Base-by-base conservation (phyloP, 2,888 invertebrate genomes). In the Strigamia maritima region DNA sequence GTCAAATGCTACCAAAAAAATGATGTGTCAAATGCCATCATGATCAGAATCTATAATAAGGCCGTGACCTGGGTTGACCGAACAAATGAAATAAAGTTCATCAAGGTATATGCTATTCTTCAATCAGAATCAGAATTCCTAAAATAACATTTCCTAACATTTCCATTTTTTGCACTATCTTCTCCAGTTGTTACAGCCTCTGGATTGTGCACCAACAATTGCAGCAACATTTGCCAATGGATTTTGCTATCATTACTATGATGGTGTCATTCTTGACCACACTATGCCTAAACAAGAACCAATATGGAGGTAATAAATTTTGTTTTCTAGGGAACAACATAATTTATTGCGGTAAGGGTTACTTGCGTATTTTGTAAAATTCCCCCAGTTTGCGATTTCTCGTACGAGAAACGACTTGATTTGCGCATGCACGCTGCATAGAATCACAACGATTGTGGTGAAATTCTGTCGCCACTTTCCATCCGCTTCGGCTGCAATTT, bases 201-300 rank as follows among this genome's bases (percentile, higher is more conserved):
- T 75, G 38, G 35, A 40, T 14, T 75, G 76, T 35, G 76, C 76
- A 8, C 76, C 76, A 35, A 75, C 19, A 19, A 75, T 75, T 22
- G 3, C 38, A 3, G 76, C 76, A 75, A 75, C 76, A 12, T 75
- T 38, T 75, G 22, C 35, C 1, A 75, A 75, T 75, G 76, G 76
- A 75, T 75, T 75, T 24, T 38, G 38, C 12, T 75, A 75, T 24
- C 14, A 75, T 10, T 75, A 38, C 35, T 22, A 35, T 22, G 2
- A 38, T 31, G 76, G 76, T 14, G 38, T 19, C 22, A 19, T 75
- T 2, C 24, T 75, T 0, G 35, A 12, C 38, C 12, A 35, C 24
- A 75, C 24, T 10, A 22, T 16, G 35, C 35, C 38, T 35, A 0
- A 24, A 19, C 19, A 75, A 40, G 76, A 75, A 22, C 76, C 35